These are phyloP conservation scores for Littorina saxatilis DNA, from an alignment of 1,140 invertebrate species.

Conservation along the genomic window DNA sequence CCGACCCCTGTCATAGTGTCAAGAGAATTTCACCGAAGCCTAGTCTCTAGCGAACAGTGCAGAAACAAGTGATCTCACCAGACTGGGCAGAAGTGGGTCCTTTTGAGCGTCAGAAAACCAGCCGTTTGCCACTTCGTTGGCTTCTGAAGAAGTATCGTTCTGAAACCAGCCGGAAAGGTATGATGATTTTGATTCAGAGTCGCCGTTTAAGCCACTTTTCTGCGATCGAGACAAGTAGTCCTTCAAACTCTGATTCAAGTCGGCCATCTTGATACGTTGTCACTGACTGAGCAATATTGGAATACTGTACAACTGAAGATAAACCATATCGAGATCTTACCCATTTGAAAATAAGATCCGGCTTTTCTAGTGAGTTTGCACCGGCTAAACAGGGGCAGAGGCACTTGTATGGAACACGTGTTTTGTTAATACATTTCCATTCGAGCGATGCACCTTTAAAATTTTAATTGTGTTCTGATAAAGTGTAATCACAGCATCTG, in stretches of 20 bases:
- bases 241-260: constrained; percentile 57
- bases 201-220: constrained; percentile 26
- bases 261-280: constrained; percentile 51
- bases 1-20: too few relatives aligned
- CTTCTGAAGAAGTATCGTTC: constrained; percentile 39
- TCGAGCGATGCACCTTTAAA: too few relatives aligned
- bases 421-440: too few relatives aligned
- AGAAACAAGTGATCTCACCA: constrained; percentile 52
- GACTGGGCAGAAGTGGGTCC: constrained; percentile 67
- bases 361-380: too few relatives aligned
- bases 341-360: too few relatives aligned
- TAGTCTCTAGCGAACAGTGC: too few relatives aligned
- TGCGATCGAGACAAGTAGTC: constrained; percentile 60
- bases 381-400: too few relatives aligned
- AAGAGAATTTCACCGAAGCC: too few relatives aligned
- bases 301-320: not conserved
- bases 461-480: too few relatives aligned
- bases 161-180: constrained; percentile 58
- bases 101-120: constrained; percentile 72
- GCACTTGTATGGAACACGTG: too few relatives aligned
- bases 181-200: constrained; percentile 35
- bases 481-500: too few relatives aligned
- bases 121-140: constrained; percentile 59
- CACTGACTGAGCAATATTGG: not conserved
- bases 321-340: not conserved